Conservation (phyloP, 2,888 invertebrate species). For the Creontiades dilutus region DNA sequence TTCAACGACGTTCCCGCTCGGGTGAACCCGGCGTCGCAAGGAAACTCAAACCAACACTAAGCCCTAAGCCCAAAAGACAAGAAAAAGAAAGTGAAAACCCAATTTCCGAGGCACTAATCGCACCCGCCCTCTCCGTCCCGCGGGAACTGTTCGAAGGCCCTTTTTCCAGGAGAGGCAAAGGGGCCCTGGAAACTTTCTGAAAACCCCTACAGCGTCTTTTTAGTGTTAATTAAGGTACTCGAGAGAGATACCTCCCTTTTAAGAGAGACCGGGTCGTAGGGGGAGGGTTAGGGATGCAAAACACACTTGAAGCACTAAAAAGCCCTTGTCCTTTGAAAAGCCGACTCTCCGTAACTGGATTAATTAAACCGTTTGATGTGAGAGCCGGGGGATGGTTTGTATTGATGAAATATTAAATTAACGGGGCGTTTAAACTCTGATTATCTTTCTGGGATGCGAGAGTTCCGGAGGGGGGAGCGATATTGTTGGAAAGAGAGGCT, state of each 20-base stretch:
- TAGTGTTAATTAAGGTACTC: constrained; percentile 64
- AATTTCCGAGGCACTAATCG: background rate
- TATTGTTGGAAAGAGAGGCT: background rate
- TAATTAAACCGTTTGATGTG: constrained; percentile 68
- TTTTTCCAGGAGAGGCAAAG: background rate
- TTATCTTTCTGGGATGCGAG: constrained; percentile 49
- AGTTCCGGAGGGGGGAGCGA: background rate
- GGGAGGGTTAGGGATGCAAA: constrained; percentile 38
- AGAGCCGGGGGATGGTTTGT: constrained; percentile 44
- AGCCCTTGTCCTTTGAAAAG: constrained; percentile 57
- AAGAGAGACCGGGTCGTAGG: background rate
- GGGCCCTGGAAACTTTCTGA: constrained; percentile 9
- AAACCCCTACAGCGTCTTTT: constrained; percentile 52
- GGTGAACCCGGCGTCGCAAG: too few species aligned
- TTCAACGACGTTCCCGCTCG: too few species aligned
- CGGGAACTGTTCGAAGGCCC: constrained; percentile 22
- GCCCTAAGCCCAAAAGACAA: background rate
- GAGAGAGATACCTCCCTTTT: background rate
- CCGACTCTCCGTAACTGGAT: constrained; percentile 59
- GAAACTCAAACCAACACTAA: too few species aligned
- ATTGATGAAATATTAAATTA: constrained; percentile 68
- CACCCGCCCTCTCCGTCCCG: background rate
- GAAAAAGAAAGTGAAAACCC: constrained; percentile 4
- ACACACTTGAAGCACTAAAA: constrained; percentile 56
- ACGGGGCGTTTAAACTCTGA: constrained; percentile 63